Conservation (phyloP, 2,113 vertebrate species). For the Nipponia nippon region DNA sequence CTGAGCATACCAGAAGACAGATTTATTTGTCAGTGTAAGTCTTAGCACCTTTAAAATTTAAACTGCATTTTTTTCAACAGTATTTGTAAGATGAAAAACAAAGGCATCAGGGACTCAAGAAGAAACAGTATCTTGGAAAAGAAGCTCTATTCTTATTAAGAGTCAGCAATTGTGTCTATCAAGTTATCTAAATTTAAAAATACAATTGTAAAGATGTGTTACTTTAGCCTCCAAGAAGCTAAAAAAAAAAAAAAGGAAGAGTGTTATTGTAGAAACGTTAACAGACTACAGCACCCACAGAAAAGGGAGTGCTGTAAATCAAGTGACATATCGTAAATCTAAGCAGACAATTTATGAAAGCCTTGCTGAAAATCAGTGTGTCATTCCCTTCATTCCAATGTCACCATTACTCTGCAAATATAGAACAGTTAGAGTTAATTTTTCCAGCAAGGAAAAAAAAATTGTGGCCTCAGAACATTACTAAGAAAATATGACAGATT, state of each 20-base stretch:
- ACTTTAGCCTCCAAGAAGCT: not conserved
- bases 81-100: not conserved
- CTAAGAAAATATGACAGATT: constrained; percentile 32
- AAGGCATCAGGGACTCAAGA: not conserved
- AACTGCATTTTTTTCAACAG: not conserved
- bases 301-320: not conserved
- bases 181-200: not conserved
- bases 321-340: constrained; percentile 1
- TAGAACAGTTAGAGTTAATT: not conserved
- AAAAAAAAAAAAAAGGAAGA: not conserved
- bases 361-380: constrained; percentile 16
- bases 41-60: not conserved
- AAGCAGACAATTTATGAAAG: constrained; percentile 29
- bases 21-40: not conserved
- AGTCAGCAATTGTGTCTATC: not conserved
- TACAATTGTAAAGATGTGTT: not conserved
- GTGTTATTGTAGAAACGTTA: not conserved
- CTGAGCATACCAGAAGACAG: not conserved
- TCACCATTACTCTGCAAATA: constrained; percentile 37
- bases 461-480: not conserved
- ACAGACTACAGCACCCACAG: not conserved
- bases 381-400: constrained; percentile 30
- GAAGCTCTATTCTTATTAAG: not conserved
- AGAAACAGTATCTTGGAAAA: not conserved
- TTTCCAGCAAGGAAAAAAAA: not conserved